A percentile compares a stretch with the other conserved stretches of the same genome.
These are phyloP conservation scores for Ageneiosus marmoratus DNA, from an alignment of 2,113 vertebrate species.

Conservation along the genomic window DNA sequence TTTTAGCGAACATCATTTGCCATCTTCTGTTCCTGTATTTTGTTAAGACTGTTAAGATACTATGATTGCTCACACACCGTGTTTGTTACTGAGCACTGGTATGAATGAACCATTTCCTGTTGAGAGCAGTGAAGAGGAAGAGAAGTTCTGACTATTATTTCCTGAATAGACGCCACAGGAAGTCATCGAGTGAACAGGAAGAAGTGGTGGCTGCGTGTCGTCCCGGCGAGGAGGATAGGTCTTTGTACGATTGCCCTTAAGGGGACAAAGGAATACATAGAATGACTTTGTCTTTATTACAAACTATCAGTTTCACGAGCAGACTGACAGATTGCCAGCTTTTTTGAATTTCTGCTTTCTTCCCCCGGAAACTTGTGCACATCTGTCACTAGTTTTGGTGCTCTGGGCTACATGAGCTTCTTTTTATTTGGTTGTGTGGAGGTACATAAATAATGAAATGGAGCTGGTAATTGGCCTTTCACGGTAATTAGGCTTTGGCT, in stretches of 20 bases:
- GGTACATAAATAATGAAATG: conserved; percentile 75
- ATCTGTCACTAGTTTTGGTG: conserved; percentile 59
- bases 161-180: conserved; percentile 44
- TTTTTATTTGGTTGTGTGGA: conserved; percentile 67
- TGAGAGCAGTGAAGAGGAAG: conserved; percentile 8
- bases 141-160: conserved; percentile 34
- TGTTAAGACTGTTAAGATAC: not conserved
- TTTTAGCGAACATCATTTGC: conserved; percentile 19
- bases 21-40: not conserved
- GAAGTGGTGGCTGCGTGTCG: not conserved
- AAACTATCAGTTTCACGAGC: not conserved
- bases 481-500: conserved; percentile 76
- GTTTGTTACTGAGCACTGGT: not conserved
- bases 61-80: not conserved
- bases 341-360: conserved; percentile 15
- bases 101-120: conserved; percentile 9
- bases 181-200: conserved; percentile 48
- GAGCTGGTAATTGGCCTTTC: conserved; percentile 73
- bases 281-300: not conserved
- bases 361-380: conserved; percentile 49
- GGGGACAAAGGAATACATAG: not conserved
- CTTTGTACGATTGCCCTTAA: not conserved
- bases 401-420: conserved; percentile 40
- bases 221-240: not conserved
- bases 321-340: conserved; percentile 10